Evolutionary conservation across 2,113 vertebrate species (phyloP), one percentile per base, ranked within the genome.

Genomic region (Megaptera novaeangliae): DNA sequence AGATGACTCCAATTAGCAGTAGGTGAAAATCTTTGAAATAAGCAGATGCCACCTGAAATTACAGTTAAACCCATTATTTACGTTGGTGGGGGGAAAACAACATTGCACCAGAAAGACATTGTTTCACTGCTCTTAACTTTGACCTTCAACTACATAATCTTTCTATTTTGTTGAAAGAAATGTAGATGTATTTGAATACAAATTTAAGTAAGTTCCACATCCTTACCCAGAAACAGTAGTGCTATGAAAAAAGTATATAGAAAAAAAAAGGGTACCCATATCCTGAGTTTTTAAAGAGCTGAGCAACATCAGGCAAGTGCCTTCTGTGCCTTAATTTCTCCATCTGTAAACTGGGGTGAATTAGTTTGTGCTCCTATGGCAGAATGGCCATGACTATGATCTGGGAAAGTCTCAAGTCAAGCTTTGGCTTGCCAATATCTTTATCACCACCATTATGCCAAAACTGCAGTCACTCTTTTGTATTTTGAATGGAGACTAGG

Each of bases 11-110:
- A 87, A 99, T 99, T 85, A 99, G 95, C 69, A 99, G 94, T 68
- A 99, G 98, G 97, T 99, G 99, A 97, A 99, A 99, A 95, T 99
- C 99, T 99, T 99, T 99, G 97, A 99, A 99, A 98, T 99, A 99
- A 95, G 98, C 89, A 64, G 98, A 98, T 41, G 99, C 99, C 95
- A 99, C 99, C 99, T 99, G 98, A 92, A 99, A 98, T 93, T 44
- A 94, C 97, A 98, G 88, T 97, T 64, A 91, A 94, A 83, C 25
- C 34, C 71, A 69, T 91, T 88, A 86, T 46, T 77, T 71, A 44
- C 2, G 0, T 66, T 71, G 31, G 29, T 10, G 2, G 21, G 34
- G 39, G n/a, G 0, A 13, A 49, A 74, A 69, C 63, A 71, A 29
- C 41, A 64, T 74, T 57, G 25, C 3, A 63, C 14, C 59, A 82